These are phyloP conservation scores for Rhinolophus sinicus DNA, from an alignment of 2,113 vertebrate species.

Conservation along the genomic window DNA sequence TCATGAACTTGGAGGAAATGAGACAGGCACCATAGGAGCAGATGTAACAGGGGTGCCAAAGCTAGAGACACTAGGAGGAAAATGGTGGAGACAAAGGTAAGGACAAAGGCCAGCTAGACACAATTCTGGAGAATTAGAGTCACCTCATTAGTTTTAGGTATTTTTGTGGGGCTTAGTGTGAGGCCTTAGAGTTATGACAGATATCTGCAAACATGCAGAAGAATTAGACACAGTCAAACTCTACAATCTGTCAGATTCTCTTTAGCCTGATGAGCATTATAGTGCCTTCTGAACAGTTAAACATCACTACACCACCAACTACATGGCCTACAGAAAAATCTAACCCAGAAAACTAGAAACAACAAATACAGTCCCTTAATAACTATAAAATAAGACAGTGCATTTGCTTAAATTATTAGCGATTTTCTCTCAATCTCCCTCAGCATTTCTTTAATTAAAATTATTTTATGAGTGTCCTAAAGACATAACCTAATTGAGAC, in stretches of 20 bases:
- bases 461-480: conserved; percentile 5
- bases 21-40: background rate
- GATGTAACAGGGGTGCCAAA: background rate
- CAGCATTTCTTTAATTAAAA: conserved; percentile 65
- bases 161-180: background rate
- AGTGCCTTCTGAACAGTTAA: background rate
- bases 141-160: background rate
- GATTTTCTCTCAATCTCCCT: conserved; percentile 34
- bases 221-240: background rate
- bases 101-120: background rate
- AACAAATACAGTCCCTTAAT: background rate
- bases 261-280: background rate
- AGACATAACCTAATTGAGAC: conserved; percentile 57
- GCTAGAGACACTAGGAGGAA: background rate
- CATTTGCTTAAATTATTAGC: conserved; percentile 2
- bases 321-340: background rate
- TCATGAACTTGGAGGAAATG: background rate
- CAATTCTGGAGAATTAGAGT: accelerated
- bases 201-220: background rate
- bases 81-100: background rate
- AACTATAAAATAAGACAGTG: background rate
- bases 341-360: background rate
- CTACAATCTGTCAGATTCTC: background rate
- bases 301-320: background rate
- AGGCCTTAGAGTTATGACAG: background rate